These are phyloP conservation scores for Stenotaenia linearis DNA, from an alignment of 2,888 invertebrate genomes.

Conservation along the genomic window DNA sequence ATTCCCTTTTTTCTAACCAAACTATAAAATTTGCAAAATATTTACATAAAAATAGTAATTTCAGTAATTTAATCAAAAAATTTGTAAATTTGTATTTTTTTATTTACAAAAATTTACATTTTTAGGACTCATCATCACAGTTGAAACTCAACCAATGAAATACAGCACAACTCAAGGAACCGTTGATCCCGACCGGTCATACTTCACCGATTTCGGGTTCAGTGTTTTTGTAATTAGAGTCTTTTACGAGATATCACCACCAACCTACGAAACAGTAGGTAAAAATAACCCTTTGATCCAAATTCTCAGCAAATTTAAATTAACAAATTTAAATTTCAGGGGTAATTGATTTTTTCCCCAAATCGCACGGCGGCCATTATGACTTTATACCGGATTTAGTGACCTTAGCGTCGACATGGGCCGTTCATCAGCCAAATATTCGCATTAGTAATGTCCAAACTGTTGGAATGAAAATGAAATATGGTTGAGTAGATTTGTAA, in stretches of 20 bases:
- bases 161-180: slow-evolving; percentile 9
- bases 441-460: slow-evolving; percentile 17
- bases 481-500: neutral
- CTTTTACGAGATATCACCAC: slow-evolving; percentile 19
- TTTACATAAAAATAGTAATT: no score
- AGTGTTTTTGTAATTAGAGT: slow-evolving; percentile 29
- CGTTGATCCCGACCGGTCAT: slow-evolving; percentile 26
- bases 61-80: no score
- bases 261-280: neutral
- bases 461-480: slow-evolving; percentile 22
- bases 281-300: no score
- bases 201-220: slow-evolving; percentile 27
- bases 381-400: slow-evolving; percentile 3
- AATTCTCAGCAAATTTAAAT: no score
- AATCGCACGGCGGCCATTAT: neutral
- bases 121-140: slow-evolving; percentile 10
- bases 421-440: neutral
- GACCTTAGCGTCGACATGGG: neutral
- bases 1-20: no score
- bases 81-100: neutral
- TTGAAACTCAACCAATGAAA: slow-evolving; percentile 30
- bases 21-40: no score
- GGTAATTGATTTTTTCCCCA: slow-evolving; percentile 13
- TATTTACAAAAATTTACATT: no score
- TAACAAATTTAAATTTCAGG: no score